Conservation (phyloP, 2,113 vertebrate genomes). For the Numenius arquata region DNA sequence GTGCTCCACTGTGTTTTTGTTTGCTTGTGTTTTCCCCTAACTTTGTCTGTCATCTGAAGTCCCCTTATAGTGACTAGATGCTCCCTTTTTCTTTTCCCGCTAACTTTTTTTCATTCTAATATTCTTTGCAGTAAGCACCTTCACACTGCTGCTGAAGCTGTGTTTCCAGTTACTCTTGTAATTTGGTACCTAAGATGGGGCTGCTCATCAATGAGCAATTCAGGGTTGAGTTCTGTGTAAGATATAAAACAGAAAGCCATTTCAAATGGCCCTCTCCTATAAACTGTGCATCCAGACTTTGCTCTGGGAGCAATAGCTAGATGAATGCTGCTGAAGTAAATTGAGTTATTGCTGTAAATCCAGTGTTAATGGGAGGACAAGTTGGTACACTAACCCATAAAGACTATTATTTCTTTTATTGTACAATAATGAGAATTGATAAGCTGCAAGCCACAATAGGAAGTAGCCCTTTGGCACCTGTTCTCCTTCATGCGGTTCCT, state of each 20-base stretch:
- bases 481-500: background rate
- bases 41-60: background rate
- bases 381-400: background rate
- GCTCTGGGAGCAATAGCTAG: background rate
- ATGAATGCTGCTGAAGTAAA: background rate
- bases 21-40: background rate
- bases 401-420: background rate
- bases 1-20: background rate
- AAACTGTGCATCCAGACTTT: background rate
- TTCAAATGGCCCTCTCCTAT: background rate
- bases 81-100: background rate
- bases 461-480: background rate
- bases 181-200: background rate
- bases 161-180: background rate
- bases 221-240: background rate
- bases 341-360: background rate
- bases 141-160: rapidly evolving
- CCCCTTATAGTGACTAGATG: background rate
- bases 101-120: background rate
- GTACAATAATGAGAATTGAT: background rate
- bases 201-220: background rate
- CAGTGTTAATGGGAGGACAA: background rate
- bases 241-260: background rate
- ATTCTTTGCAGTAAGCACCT: background rate
- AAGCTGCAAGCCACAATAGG: background rate